Evolutionary conservation across 2,888 invertebrate species (phyloP).

Genomic region (Cordilura impudica): DNA sequence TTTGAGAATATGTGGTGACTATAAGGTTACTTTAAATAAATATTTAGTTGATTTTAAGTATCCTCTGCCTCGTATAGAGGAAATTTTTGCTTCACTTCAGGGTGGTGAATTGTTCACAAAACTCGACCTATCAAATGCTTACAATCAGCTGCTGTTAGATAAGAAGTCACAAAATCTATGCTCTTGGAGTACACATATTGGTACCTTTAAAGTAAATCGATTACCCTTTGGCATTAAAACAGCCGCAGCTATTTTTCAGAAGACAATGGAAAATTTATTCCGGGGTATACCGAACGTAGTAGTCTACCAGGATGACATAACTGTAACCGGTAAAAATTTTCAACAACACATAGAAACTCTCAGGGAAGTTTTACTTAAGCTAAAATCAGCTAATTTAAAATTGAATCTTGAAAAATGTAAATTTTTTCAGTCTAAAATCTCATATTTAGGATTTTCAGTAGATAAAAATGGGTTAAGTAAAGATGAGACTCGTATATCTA

Average conservation of each 20-base stretch:
- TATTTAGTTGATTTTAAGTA: slow-evolving; percentile 35
- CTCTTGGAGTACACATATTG: slow-evolving; percentile 12
- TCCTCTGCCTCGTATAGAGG: slow-evolving; percentile 9
- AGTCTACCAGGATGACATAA: slow-evolving; percentile 26
- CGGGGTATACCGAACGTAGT: slow-evolving; percentile 28
- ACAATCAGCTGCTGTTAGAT: slow-evolving; percentile 28
- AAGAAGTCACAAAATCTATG: slow-evolving; percentile 33
- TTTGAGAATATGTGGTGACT: slow-evolving; percentile 26
- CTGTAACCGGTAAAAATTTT: slow-evolving; percentile 11
- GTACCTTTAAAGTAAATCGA: slow-evolving; percentile 16
- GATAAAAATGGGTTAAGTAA: slow-evolving; percentile 11
- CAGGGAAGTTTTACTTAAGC: slow-evolving; percentile 49
- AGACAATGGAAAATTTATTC: slow-evolving; percentile 51
- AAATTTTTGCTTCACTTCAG: slow-evolving; percentile 20
- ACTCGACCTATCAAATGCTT: slow-evolving; percentile 14
- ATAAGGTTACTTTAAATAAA: slow-evolving; percentile 27
- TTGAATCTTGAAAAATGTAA: slow-evolving; percentile 19
- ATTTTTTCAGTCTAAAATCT: slow-evolving; percentile 32
- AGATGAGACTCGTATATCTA: no score
- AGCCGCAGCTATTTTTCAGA: slow-evolving; percentile 49
- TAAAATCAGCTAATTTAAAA: slow-evolving; percentile 37
- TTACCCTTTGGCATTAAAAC: slow-evolving; percentile 37
- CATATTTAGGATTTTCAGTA: slow-evolving; percentile 5
- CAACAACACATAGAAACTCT: slow-evolving; percentile 6
- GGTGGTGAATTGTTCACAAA: background rate